Base-by-base conservation (phyloP, 2,888 invertebrate genomes). In the Spodoptera picta region DNA sequence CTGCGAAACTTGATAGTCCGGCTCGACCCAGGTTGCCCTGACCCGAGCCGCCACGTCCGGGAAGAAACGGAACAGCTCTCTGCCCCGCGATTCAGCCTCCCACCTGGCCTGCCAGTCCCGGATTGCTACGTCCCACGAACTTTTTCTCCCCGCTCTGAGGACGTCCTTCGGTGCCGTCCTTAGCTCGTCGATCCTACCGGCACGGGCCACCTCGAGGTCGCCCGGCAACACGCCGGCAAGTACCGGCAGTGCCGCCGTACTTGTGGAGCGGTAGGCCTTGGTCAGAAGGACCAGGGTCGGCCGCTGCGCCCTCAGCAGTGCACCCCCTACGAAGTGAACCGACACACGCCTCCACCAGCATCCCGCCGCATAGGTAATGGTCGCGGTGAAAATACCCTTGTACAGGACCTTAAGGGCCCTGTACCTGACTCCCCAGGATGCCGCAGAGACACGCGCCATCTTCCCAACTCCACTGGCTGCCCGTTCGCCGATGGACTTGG, bases 381-480 rank as follows among this genome's bases (percentile, higher is more conserved):
- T 50, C 0, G 50, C 1, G 0, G 23, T 3, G 0, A 11, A 60
- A 0, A 60, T 44, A 0, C 61, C 52, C n/a, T 41, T 45, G 41
- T 61, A 57, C 61, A 62, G 42, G 5, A 58, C 46, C 58, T 61
- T 62, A 51, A 60, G 47, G 59, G 58, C 75, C 0, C 55, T 52
- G 48, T 77, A 81, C 3, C 72, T 24, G 0, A 80, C 24, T 0
- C 83, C 82, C 80, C 81, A 82, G 3, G 73, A 63, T 6, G 80
- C 60, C 0, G 80, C 69, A 0, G 78, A 83, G 4, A 77, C 73
- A 0, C 81, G 65, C 14, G 80, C 63, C 58, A 83, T 57, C 51
- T 74, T 77, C 2, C 77, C 77, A 46, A 79, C 68, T 45, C 70
- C 68, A 0, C 43, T 64, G 3, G 67, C 60, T 1, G 75, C 79